Evolutionary conservation across 2,797 vertebrate genomes (phyloP), one percentile per base, ranked within the genome.

Genomic region (Discoglossus pictus): DNA sequence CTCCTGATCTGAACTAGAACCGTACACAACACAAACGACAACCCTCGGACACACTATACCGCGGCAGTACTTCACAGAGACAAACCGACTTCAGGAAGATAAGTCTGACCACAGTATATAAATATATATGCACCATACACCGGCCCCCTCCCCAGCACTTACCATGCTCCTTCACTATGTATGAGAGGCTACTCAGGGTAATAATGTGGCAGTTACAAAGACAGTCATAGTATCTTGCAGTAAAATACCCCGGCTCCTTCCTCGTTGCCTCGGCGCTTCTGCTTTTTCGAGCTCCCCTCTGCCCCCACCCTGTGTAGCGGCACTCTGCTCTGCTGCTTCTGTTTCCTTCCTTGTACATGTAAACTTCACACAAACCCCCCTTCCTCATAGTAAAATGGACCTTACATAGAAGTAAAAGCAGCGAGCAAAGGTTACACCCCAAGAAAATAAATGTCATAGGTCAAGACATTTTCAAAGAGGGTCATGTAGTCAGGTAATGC

Each of bases 261-360:
- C 61, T 71, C 36, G 36, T 59, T 42, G 23, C 23, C n/a, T 51
- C 18, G 42, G 34, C 52, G 55, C 65, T 71, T 71, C 68, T 71
- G 68, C 68, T 64, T 71, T 71, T 67, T 51, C 12, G n/a, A 3
- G 40, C 9, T 44, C 61, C 50, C 27, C 53, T 18, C 20, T 35
- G 6, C 52, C 53, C 68, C 68, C 61, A 46, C 61, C 68, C 61
- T 9, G 13, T 9, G 2, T 5, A 36, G 51, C 21, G 20, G 38
- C n/a, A 27, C 31, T 65, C 24, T 44, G 68, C 68, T 58, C 68
- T 51, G 34, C 44, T 71, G 61, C 53, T 50, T 71, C 44, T 27
- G 64, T 46, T 71, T 71, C 68, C 68, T 71, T 64, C 53, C 68
- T 71, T 6, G 35, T 71, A 43, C 52, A n/a, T 34, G 42, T 16